Base-by-base conservation (phyloP, 2,797 vertebrate genomes). In the Microcaecilia unicolor region DNA sequence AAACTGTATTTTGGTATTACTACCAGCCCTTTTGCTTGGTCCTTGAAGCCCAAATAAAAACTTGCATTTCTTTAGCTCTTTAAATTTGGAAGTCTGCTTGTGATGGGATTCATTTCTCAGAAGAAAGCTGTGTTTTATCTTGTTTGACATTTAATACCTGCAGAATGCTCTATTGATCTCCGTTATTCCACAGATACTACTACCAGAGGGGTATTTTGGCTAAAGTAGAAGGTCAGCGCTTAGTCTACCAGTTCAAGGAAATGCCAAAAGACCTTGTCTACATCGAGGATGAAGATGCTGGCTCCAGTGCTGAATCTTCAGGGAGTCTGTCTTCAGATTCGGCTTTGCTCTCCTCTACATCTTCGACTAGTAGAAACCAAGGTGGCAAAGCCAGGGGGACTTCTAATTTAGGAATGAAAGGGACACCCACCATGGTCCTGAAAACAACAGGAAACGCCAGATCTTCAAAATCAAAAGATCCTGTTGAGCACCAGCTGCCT, bases 171-270 rank as follows among this genome's bases (percentile, higher is more conserved):
- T 55, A 5, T 57, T 15, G 11, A 20, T 20, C 28, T 5, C 8
- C 8, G 20, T 5, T 20, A 14, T 15, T 25, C 11, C 37, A 49
- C 63, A 98, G 94, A 76, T 98, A 98, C 67, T 98, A 98, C 70
- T 98, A 98, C 76, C 95, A 98, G 78, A 92, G 95, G 63, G 95
- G 95, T 61, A 98, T 98, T 42, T 78, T 98, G 53, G 93, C 95
- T 57, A 98, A 98, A 73, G 95, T 98, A 11, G 95, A 98, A 75
- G 95, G 95, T 30, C 95, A 98, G 59, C 89, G 93, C 22, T 80
- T 98, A 15, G 95, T 98, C 5, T 98, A 98, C 73, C 95, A 98
- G 52, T 98, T 98, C 66, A 95, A 95, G 52, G 88, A 92, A 46
- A 89, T 98, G 82, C 94, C 95, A 22, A 90, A 94, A 82, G 84